Base-by-base conservation (phyloP, 2,113 vertebrate genomes). In the Falcunculus frontatus region DNA sequence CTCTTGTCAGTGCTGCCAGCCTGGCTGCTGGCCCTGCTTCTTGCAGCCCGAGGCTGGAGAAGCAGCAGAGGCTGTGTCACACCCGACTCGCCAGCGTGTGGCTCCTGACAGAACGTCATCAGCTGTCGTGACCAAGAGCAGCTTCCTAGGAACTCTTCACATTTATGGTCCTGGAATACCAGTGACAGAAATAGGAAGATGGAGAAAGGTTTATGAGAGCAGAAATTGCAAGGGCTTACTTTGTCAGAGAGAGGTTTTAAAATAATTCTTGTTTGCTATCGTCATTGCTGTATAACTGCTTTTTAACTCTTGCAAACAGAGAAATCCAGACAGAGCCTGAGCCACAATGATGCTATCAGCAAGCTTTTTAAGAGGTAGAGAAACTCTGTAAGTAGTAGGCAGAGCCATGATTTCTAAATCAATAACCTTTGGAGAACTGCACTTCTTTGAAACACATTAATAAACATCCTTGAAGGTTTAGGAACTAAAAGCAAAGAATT, bases 371-470 rank as follows among this genome's bases (percentile, higher is more conserved):
- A 52, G 63, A 50, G 60, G 49, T 10, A 72, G 83, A 78, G 42
- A 96, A 93, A 60, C 73, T 68, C 30, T 29, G 1, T 59, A 74
- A 88, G 67, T 47, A 77, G 50, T 33, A 90, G 67, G 50, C 60
- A 96, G 77, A 93, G 37, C 56, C n/a, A 16, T 33, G 32, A 46
- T 92, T 82, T 90, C 35, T 84, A 72, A 92, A 93, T 93, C 86
- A 93, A 82, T 95, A 93, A 84, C 85, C 62, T 89, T 68, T 56
- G 64, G 79, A 32, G 60, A 60, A 4, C 49, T 90, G n/a, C 12
- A 12, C 53, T 74, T 84, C 80, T 95, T 84, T 65, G 41, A 77
- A 92, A 60, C 20, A 39, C 39, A 56, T 90, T 88, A 47, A 67
- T 80, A 74, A 95, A 69, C 35, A 57, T 86, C 44, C 60, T 63